Conservation (phyloP, 2,888 invertebrate genomes). For the Nemurella pictetii region DNA sequence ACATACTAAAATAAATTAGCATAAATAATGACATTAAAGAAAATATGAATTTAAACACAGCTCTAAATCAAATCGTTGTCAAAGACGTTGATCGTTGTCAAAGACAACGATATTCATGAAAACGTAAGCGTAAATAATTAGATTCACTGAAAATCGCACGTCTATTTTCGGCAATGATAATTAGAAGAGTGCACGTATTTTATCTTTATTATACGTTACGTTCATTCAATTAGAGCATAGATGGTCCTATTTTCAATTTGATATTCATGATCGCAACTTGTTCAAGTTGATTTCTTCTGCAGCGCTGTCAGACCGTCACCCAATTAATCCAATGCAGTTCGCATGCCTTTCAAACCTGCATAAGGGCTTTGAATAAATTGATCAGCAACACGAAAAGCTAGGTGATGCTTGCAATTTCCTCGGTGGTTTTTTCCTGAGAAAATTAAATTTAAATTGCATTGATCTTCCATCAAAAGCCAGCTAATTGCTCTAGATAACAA, state of each 20-base stretch:
- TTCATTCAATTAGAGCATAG: neutral
- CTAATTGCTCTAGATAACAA: neutral
- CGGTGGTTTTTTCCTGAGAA: neutral
- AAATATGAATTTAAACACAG: conserved; percentile 18
- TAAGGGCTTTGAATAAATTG: neutral
- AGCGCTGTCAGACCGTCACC: neutral
- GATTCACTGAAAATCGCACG: neutral
- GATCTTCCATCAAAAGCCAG: neutral
- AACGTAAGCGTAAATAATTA: neutral
- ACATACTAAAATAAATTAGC: conserved; percentile 15
- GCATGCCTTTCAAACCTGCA: neutral
- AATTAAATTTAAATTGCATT: neutral
- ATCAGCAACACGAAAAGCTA: neutral
- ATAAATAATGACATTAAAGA: conserved; percentile 24
- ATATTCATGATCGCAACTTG: neutral
- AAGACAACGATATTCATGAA: neutral
- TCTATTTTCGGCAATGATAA: neutral
- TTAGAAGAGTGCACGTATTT: neutral
- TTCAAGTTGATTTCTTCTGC: neutral
- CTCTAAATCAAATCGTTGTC: neutral
- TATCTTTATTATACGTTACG: neutral
- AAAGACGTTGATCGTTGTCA: too few species aligned
- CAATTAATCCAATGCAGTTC: neutral
- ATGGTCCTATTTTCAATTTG: neutral
- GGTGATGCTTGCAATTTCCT: neutral